Evolutionary conservation across 1,140 invertebrate genomes (phyloP).

Genomic region (Teleopsis dalmanni): DNA sequence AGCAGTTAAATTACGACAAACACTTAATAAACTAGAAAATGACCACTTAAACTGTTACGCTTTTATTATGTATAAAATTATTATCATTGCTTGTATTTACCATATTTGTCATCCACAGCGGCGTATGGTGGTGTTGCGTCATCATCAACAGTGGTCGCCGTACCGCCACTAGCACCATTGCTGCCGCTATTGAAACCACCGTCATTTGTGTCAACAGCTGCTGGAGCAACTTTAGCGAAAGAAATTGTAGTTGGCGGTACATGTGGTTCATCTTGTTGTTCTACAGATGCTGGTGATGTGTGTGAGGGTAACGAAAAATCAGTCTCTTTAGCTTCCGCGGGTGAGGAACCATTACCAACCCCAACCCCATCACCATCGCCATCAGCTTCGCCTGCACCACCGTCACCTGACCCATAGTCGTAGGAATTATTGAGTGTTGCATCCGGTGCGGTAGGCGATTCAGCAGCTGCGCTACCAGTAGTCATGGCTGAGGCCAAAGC

Average conservation of each 20-base stretch:
- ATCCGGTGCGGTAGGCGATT: too few relatives aligned
- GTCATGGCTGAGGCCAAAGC: too few relatives aligned
- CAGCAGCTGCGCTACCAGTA: too few relatives aligned
- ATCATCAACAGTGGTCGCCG: conserved; percentile 13
- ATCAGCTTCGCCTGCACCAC: conserved; percentile 13
- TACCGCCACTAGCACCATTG: conserved; percentile 1
- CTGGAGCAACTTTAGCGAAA: conserved; percentile 29
- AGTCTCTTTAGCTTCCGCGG: conserved; percentile 1
- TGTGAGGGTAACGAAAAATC: conserved; percentile 4
- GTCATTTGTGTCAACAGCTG: conserved; percentile 24
- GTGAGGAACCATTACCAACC: conserved; percentile 27
- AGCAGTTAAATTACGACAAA: too few relatives aligned
- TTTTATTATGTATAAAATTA: too few relatives aligned
- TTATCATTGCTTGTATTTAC: conserved; percentile 23
- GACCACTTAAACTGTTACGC: too few relatives aligned
- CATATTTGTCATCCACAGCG: conserved; percentile 39
- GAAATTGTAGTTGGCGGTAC: conserved; percentile 35
- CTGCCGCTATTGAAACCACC: conserved; percentile 6
- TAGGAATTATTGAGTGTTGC: too few relatives aligned
- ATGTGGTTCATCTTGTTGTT: conserved; percentile 38
- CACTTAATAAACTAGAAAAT: too few relatives aligned
- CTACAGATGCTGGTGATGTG: conserved; percentile 34
- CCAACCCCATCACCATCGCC: conserved; percentile 31
- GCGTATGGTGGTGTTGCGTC: conserved; percentile 39
- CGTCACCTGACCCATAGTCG: too few relatives aligned